Evolutionary conservation across 2,113 vertebrate species (phyloP).

Genomic region (Corythornis cristatus): DNA sequence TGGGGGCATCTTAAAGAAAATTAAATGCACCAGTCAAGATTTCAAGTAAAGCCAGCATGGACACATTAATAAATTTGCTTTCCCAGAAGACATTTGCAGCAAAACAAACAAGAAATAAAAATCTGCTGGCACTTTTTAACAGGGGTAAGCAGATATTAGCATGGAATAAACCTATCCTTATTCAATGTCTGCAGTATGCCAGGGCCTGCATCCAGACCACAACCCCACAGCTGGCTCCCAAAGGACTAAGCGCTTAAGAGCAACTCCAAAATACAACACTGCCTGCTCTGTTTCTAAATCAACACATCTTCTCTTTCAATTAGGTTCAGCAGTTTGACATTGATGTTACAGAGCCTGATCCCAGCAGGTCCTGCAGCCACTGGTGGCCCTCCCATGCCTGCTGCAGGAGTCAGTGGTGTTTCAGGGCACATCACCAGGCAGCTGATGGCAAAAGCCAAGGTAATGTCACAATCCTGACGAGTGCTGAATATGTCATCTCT

Average conservation of each 20-base stretch:
- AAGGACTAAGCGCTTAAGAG: background rate
- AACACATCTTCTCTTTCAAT: background rate
- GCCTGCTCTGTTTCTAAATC: background rate
- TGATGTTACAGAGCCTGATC: background rate
- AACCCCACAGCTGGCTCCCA: background rate
- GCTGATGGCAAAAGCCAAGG: background rate
- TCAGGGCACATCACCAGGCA: background rate
- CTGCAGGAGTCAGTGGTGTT: rapidly evolving
- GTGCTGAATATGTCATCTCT: background rate
- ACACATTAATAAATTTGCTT: background rate
- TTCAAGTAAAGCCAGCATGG: background rate
- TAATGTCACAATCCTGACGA: background rate
- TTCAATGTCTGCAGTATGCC: background rate
- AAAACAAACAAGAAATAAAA: background rate
- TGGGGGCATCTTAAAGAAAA: background rate
- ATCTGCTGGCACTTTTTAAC: background rate
- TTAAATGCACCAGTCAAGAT: background rate
- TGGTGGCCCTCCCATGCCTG: background rate
- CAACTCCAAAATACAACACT: background rate
- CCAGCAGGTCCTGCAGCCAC: background rate
- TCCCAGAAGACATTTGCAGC: background rate
- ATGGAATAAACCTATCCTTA: background rate
- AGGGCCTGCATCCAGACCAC: background rate
- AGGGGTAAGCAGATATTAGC: background rate
- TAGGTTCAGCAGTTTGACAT: background rate